Evolutionary conservation across 2,797 vertebrate genomes (phyloP).

Genomic region (Peromyscus attwateri): DNA sequence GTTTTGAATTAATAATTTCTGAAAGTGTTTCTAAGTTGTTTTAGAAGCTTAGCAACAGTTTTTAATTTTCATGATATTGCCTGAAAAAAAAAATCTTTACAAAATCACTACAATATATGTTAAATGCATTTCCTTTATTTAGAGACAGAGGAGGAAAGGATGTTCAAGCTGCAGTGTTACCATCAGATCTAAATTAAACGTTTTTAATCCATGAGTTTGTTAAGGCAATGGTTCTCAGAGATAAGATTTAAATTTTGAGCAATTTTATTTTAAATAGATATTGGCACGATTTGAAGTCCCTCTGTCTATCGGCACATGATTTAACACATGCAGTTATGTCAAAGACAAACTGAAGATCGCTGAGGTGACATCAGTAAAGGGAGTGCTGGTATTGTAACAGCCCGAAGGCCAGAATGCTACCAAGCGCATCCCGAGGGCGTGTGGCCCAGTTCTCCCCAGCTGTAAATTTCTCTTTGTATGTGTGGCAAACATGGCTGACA

Average conservation of each 20-base stretch:
- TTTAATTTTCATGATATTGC: not conserved
- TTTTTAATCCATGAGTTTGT: not conserved
- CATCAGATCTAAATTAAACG: constrained; percentile 17
- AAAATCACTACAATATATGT: not conserved
- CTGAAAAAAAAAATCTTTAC: not conserved
- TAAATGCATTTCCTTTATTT: constrained; percentile 21
- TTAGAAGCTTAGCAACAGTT: not conserved
- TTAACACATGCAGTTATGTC: not conserved
- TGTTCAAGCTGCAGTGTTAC: not conserved
- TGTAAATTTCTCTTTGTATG: constrained; percentile 65
- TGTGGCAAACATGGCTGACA: constrained; percentile 55
- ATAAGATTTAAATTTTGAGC: not conserved
- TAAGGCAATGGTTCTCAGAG: not conserved
- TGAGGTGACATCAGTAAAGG: not conserved
- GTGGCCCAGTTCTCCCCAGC: not conserved
- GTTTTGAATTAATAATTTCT: not conserved
- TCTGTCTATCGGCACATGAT: not conserved
- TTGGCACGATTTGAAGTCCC: not conserved
- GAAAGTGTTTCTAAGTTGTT: not conserved
- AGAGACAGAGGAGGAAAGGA: not conserved
- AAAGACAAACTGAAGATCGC: not conserved
- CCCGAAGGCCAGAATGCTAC: constrained; percentile 4
- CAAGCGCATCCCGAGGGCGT: not conserved
- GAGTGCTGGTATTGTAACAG: not conserved
- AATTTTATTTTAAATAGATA: constrained; percentile 30